These are phyloP conservation scores for Poeciliopsis paucimaculata DNA, from an alignment of 2,797 vertebrate genomes.

Conservation along the genomic window DNA sequence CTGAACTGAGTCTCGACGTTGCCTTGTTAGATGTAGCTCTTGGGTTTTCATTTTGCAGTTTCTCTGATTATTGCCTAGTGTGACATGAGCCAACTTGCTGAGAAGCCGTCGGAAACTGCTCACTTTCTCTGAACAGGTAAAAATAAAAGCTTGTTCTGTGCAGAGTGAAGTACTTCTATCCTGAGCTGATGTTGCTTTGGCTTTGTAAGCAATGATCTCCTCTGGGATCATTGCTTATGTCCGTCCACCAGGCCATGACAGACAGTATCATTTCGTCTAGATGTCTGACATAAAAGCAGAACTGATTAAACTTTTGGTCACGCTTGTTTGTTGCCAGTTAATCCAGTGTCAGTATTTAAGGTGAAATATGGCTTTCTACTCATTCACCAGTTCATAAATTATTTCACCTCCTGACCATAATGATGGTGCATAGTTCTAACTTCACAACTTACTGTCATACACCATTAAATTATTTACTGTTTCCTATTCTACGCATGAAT, in stretches of 20 bases:
- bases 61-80: background rate
- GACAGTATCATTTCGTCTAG: background rate
- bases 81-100: background rate
- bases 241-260: background rate
- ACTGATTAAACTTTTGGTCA: background rate
- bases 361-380: background rate
- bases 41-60: background rate
- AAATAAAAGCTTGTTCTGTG: background rate
- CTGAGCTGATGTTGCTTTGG: background rate
- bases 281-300: background rate
- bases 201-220: background rate
- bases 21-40: background rate
- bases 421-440: background rate
- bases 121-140: background rate
- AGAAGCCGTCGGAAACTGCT: background rate
- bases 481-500: background rate
- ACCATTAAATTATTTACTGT: background rate
- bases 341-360: background rate
- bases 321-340: background rate
- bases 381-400: background rate
- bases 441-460: background rate
- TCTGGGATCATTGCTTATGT: background rate
- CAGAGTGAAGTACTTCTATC: background rate
- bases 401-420: background rate
- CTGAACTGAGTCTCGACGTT: background rate